phyloP scores from a whole-genome alignment of 2,113 vertebrate genomes.

The Upupa epops region DNA sequence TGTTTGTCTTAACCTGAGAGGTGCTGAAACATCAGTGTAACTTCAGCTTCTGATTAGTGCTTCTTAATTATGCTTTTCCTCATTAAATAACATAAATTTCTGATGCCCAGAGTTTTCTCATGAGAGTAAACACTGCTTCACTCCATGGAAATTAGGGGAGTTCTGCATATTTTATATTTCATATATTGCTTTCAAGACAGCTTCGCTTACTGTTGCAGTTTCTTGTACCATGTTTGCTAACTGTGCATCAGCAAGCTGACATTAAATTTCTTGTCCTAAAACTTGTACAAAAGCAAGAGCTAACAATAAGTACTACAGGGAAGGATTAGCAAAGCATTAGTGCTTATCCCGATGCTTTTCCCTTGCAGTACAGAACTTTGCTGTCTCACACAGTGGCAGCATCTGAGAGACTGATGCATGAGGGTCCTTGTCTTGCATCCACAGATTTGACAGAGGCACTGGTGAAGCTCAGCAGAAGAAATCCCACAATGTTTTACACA shows the following conservation, averaged over 20 bases:
- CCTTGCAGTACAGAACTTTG: not conserved
- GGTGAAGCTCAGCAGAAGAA: not conserved
- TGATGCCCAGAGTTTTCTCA: not conserved
- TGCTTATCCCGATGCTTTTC: not conserved
- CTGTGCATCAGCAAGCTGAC: not conserved
- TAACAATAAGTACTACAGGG: not conserved
- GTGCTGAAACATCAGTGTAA: not conserved
- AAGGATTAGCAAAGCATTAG: not conserved
- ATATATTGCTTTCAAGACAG: not conserved
- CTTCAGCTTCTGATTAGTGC: not conserved
- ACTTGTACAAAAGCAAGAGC: not conserved
- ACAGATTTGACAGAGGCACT: fast-evolving
- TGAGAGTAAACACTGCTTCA: not conserved
- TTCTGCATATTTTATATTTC: not conserved
- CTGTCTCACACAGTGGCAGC: not conserved
- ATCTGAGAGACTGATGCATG: not conserved
- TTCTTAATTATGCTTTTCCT: not conserved
- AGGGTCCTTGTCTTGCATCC: not conserved
- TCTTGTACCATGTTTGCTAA: not conserved
- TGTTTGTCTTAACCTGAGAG: not conserved
- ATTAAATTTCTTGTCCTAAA: not conserved
- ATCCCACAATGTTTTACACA: not conserved
- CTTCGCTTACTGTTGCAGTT: fast-evolving
- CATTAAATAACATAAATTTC: not conserved
- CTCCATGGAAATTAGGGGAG: not conserved